A percentile compares a stretch with the other conserved stretches of the same genome.
These are phyloP conservation scores for Pristiophorus japonicus DNA, from an alignment of 2,113 vertebrate species.

Conservation along the genomic window DNA sequence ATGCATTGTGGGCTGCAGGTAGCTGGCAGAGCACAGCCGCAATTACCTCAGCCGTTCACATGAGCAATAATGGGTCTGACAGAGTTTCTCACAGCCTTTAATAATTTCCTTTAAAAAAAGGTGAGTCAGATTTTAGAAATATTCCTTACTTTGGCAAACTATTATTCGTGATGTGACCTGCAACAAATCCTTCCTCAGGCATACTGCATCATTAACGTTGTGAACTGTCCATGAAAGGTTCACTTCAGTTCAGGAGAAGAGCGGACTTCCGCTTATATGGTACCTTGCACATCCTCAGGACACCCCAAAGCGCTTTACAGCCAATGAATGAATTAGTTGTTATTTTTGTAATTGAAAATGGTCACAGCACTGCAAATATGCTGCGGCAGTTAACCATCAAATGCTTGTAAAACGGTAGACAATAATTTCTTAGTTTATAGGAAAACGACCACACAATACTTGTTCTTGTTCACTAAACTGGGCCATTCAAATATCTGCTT, in stretches of 20 bases:
- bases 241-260: not conserved
- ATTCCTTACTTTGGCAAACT: not conserved
- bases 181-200: not conserved
- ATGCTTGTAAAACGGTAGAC: not conserved
- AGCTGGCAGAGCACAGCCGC: too few relatives aligned
- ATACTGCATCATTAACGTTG: not conserved
- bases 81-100: not conserved
- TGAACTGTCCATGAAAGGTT: slow-evolving; percentile 4
- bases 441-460: not conserved
- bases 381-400: not conserved
- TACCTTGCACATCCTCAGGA: not conserved
- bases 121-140: too few relatives aligned
- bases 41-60: not conserved
- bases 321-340: slow-evolving; percentile 6
- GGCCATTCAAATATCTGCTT: not conserved
- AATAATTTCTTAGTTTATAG: not conserved
- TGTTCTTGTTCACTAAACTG: not conserved
- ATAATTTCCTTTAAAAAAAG: not conserved
- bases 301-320: not conserved
- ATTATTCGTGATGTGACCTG: not conserved
- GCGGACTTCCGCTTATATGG: not conserved
- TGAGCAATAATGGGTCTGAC: not conserved
- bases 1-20: not conserved
- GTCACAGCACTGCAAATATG: not conserved
- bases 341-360: slow-evolving; percentile 1